Conservation (phyloP, 2,797 vertebrate species). For the Clamator glandarius region DNA sequence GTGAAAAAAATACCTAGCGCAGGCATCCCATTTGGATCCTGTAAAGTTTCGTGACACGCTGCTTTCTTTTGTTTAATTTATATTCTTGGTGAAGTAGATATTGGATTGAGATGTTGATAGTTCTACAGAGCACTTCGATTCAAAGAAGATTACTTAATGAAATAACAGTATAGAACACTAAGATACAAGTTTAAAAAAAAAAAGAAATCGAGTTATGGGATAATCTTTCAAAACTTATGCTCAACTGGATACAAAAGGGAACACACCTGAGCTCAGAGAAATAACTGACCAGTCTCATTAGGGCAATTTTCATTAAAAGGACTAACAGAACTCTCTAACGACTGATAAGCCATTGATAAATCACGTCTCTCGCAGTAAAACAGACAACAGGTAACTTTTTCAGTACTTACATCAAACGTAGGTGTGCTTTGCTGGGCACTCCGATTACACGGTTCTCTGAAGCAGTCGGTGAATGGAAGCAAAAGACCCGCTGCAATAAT, state of each 20-base stretch:
- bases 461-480: conserved; percentile 94
- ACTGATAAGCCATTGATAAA: neutral
- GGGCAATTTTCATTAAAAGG: neutral
- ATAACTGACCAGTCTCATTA: neutral
- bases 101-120: neutral
- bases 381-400: neutral
- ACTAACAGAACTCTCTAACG: neutral
- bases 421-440: conserved; percentile 77
- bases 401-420: conserved; percentile 87
- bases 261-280: neutral
- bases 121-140: neutral
- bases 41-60: neutral
- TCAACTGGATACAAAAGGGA: fast-evolving
- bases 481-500: conserved; percentile 95
- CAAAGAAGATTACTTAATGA: neutral
- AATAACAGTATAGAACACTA: neutral
- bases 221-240: neutral
- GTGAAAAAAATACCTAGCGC: fast-evolving
- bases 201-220: neutral
- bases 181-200: neutral
- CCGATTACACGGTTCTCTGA: conserved; percentile 87
- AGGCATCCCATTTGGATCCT: neutral
- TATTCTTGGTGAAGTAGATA: neutral
- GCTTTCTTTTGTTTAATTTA: neutral
- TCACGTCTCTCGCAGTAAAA: neutral